Conservation (phyloP, 2,113 vertebrate genomes). For the Pomatostomus ruficeps region DNA sequence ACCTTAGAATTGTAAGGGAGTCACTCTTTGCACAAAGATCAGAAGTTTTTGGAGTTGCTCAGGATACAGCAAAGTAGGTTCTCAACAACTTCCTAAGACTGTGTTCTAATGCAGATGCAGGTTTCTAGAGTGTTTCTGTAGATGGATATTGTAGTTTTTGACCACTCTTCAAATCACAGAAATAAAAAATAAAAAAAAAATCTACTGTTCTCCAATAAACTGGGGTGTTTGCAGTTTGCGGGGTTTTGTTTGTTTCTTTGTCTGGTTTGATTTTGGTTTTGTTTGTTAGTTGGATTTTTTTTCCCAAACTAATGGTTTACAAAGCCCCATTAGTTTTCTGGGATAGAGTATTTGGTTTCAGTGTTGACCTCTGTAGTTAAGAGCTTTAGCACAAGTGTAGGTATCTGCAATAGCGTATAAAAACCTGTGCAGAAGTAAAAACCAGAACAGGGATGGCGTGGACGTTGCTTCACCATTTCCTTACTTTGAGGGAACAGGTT, state of each 20-base stretch:
- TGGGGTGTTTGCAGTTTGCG: not conserved
- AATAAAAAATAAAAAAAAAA: not conserved
- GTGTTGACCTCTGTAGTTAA: not conserved
- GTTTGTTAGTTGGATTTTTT: too few relatives aligned
- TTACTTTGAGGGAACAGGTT: not conserved
- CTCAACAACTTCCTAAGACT: not conserved
- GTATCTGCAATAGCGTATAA: not conserved
- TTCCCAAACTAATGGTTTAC: not conserved
- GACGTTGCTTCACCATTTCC: not conserved
- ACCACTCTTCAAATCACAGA: not conserved
- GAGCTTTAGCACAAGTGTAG: not conserved
- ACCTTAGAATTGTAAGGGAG: not conserved
- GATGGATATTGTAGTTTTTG: not conserved
- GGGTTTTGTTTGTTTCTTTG: not conserved
- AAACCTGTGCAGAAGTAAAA: not conserved
- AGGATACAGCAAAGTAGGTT: not conserved
- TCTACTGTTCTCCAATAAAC: not conserved
- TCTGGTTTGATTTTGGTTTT: not conserved
- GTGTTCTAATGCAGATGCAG: not conserved
- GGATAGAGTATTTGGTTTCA: not conserved
- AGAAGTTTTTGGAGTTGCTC: not conserved
- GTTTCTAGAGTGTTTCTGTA: not conserved
- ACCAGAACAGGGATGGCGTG: rapidly evolving
- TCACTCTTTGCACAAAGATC: not conserved
- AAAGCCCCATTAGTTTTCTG: not conserved